Base-by-base conservation (phyloP, 2,113 vertebrate genomes). In the Heliornis fulica region DNA sequence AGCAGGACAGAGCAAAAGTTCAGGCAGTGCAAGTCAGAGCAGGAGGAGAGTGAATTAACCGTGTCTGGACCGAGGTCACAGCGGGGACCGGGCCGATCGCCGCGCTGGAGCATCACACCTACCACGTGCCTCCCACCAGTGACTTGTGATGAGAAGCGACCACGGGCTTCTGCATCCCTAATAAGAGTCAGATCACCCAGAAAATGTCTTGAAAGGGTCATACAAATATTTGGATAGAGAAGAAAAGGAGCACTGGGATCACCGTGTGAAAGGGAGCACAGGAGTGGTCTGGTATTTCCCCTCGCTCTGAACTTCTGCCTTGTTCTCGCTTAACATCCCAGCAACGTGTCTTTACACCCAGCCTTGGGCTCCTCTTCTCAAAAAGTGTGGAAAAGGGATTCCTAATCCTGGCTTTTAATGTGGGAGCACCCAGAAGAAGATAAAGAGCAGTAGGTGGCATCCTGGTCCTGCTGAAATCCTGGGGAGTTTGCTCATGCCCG, bases 1-100 rank as follows among this genome's bases (percentile, higher is more conserved):
- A 88, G 89, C 68, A 81, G 87, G 76, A 95, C 68, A 89, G 66
- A 94, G 64, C 69, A 70, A 71, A 89, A 94, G 93, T 96, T 96
- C 95, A 94, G 66, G 90, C 87, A 89, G 80, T 21, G 54, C 87
- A 68, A 92, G 64, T 83, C 75, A 91, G 75, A 88, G 82, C 70
- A 77, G 40, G 72, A 89, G 61, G 50, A 25, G 53, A 88, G 65
- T 79, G 69, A 91, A 90, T 53, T 31, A 61, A 31, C 51, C 3
- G 0, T 23, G 69, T 57, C 89, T 43, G 82, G 81, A 48, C 51
- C 0, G 3, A 83, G 82, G 71, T 77, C 93, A 56, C 10, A 5
- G 45, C n/a, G 25, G 3, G 9, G 70, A 43, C 56, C 78, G 83
- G 9, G 48, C 23, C 0, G 1, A 19, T 56, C 0, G 3, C 76